These are phyloP conservation scores for Sabatieria punctata DNA, from an alignment of 2,888 invertebrate genomes.

Conservation along the genomic window DNA sequence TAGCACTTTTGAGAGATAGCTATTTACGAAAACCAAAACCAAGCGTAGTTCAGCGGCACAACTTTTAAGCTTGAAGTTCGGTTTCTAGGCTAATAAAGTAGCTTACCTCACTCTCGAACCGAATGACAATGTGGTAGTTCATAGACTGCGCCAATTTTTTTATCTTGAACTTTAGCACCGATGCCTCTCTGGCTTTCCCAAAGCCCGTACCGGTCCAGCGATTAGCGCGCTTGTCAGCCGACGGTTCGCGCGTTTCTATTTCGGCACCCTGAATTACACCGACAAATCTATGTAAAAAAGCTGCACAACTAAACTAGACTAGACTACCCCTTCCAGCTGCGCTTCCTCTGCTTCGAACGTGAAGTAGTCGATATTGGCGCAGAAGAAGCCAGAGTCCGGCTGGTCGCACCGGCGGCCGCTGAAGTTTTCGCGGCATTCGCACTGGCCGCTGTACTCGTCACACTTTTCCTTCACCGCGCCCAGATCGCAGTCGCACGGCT, in stretches of 20 bases:
- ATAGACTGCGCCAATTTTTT: slow-evolving; percentile 62
- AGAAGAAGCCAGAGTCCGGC: slow-evolving; percentile 74
- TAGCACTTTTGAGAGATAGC: no score
- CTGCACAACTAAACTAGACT: neutral
- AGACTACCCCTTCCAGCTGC: slow-evolving; percentile 37
- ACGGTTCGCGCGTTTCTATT: slow-evolving; percentile 20
- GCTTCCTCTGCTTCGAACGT: slow-evolving; percentile 78
- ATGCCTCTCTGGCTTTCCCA: slow-evolving; percentile 65
- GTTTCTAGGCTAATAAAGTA: no score
- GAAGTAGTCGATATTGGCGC: slow-evolving; percentile 64
- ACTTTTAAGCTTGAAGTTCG: no score
- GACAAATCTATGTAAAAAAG: neutral
- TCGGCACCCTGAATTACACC: slow-evolving; percentile 12
- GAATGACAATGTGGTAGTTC: slow-evolving; percentile 71
- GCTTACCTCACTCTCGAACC: slow-evolving; percentile 61
- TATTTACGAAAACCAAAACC: no score
- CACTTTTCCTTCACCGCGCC: slow-evolving; percentile 75
- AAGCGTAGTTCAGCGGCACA: no score
- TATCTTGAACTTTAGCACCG: slow-evolving; percentile 61
- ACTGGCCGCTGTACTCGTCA: slow-evolving; percentile 68
- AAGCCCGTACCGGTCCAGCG: slow-evolving; percentile 89
- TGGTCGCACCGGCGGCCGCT: slow-evolving; percentile 58
- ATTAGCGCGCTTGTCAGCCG: slow-evolving; percentile 14
- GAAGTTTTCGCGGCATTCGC: slow-evolving; percentile 45
- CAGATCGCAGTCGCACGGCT: slow-evolving; percentile 79